phyloP scores from a whole-genome alignment of 2,888 invertebrate genomes.

The Rhamphomyia laevipes region DNA sequence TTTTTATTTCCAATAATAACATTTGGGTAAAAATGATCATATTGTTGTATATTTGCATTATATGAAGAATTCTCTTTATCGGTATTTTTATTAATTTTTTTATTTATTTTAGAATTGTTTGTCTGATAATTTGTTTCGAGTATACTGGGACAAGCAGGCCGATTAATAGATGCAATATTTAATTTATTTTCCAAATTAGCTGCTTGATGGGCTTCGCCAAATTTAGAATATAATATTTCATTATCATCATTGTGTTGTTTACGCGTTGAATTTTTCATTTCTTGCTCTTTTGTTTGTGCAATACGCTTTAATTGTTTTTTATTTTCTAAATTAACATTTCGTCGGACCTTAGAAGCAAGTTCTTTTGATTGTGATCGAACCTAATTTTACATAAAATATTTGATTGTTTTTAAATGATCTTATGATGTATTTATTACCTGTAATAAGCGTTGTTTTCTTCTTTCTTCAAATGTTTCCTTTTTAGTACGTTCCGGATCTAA shows the following conservation, averaged over 20 bases:
- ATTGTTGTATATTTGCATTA: no score
- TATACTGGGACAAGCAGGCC: no score
- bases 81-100: no score
- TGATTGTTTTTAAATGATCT: no score
- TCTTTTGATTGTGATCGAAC: slow-evolving; percentile 51
- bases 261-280: slow-evolving; percentile 40
- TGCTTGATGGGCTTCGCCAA: slow-evolving; percentile 19
- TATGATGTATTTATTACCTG: slow-evolving; percentile 38
- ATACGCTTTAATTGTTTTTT: slow-evolving; percentile 40
- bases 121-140: no score
- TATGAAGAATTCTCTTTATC: no score
- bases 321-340: slow-evolving; percentile 42
- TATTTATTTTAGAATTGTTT: no score
- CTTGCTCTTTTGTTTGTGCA: slow-evolving; percentile 40
- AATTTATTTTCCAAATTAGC: background rate
- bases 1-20: no score
- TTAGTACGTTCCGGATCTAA: slow-evolving; percentile 41
- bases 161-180: no score
- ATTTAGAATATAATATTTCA: slow-evolving; percentile 25
- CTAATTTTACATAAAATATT: slow-evolving; percentile 26
- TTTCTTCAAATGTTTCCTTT: slow-evolving; percentile 45
- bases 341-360: slow-evolving; percentile 42
- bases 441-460: slow-evolving; percentile 46
- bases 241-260: slow-evolving; percentile 38
- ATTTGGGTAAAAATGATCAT: no score